These are phyloP conservation scores for Rhodinocichla rosea DNA, from an alignment of 2,113 vertebrate genomes.

Conservation along the genomic window DNA sequence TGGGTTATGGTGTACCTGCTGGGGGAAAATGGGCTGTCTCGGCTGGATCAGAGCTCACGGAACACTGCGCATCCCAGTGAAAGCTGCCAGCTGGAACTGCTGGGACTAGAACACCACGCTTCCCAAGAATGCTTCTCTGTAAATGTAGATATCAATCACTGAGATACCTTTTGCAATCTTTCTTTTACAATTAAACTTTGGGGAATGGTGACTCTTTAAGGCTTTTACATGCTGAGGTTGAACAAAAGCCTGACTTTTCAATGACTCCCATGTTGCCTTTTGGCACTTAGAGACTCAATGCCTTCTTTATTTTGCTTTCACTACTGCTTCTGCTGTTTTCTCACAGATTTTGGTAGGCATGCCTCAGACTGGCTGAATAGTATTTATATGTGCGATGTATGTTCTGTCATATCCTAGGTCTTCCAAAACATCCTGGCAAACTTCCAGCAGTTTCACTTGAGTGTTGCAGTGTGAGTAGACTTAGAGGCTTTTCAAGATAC, in stretches of 20 bases:
- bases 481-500: neutral
- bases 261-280: neutral
- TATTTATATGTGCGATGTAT: neutral
- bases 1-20: neutral
- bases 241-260: neutral
- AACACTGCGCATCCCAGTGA: neutral
- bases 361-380: neutral
- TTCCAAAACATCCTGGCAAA: neutral
- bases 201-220: neutral
- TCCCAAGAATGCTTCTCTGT: neutral
- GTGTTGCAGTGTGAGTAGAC: neutral
- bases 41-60: fast-evolving
- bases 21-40: neutral
- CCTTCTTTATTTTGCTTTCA: neutral
- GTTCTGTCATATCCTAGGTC: neutral
- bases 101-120: fast-evolving
- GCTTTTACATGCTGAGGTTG: neutral
- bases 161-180: neutral
- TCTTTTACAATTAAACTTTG: neutral
- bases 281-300: neutral
- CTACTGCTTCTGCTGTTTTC: neutral
- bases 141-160: neutral
- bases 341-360: neutral
- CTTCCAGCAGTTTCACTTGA: neutral
- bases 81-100: neutral